A percentile compares a stretch with the other conserved stretches of the same genome.
Evolutionary conservation across 1,140 invertebrate genomes (phyloP).

Genomic region (Calliopsis andreniformis): DNA sequence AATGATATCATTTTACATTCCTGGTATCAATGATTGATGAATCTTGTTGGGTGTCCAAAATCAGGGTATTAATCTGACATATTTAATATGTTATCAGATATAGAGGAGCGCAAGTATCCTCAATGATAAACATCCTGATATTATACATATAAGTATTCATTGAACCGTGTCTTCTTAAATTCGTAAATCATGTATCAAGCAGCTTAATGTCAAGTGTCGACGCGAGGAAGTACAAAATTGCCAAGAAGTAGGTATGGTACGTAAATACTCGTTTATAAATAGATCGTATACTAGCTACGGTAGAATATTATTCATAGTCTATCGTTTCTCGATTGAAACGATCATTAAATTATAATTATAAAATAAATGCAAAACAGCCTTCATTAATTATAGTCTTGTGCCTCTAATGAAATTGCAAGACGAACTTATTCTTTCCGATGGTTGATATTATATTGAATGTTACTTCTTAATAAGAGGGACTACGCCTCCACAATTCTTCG

Average conservation of each 20-base stretch:
- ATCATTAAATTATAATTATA: too few species aligned
- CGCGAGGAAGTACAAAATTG: constrained; percentile 6
- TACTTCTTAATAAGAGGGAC: constrained; percentile 22
- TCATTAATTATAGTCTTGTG: too few species aligned
- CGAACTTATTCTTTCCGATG: constrained; percentile 19
- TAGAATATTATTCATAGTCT: constrained; percentile 29
- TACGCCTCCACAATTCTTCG: constrained; percentile 35
- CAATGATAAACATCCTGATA: too few species aligned
- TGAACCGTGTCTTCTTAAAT: too few species aligned
- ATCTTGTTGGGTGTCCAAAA: neutral
- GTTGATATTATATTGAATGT: constrained; percentile 36
- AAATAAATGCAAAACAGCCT: too few species aligned
- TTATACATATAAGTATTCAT: too few species aligned
- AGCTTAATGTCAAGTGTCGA: constrained; percentile 15
- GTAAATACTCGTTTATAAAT: constrained; percentile 35
- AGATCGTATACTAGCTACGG: constrained; percentile 2
- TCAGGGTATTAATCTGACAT: neutral
- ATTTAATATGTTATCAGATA: neutral
- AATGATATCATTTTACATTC: neutral
- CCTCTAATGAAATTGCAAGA: too few species aligned
- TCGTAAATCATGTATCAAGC: too few species aligned
- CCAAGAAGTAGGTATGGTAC: constrained; percentile 26
- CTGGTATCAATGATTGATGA: neutral
- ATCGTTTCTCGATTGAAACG: neutral
- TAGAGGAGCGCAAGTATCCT: too few species aligned